Percentiles rank a stretch among this genome's conserved stretches.
Evolutionary conservation across 2,888 invertebrate species (phyloP).

Genomic region (Drosophila sordidapex): DNA sequence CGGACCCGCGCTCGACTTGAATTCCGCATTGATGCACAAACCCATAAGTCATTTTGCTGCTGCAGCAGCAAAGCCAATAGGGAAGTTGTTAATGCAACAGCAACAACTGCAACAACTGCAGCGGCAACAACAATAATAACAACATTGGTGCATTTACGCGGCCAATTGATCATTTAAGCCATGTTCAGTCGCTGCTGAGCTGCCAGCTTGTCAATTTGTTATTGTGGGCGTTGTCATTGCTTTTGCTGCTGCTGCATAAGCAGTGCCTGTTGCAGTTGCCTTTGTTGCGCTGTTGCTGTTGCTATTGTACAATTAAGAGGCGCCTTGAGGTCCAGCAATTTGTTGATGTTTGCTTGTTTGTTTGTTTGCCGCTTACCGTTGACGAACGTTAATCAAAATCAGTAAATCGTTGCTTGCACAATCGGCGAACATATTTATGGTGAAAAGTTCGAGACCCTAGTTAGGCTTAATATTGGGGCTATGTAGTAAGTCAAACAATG

Average conservation of each 20-base stretch:
- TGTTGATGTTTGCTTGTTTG: constrained; percentile 47
- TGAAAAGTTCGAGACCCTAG: constrained; percentile 34
- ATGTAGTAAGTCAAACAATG: constrained; percentile 21
- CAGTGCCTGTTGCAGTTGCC: constrained; percentile 18
- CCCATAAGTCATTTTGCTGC: constrained; percentile 74
- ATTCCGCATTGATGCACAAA: constrained; percentile 77
- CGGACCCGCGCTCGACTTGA: constrained; percentile 55
- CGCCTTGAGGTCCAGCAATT: constrained; percentile 49
- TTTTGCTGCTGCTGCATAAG: constrained; percentile 8
- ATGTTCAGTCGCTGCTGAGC: constrained; percentile 55
- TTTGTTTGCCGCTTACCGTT: constrained; percentile 47
- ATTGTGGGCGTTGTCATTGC: constrained; percentile 71
- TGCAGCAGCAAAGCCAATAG: constrained; percentile 60
- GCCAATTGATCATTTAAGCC: constrained; percentile 80
- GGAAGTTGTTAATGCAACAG: constrained; percentile 78
- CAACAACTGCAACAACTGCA: constrained; percentile 36
- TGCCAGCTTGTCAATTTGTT: constrained; percentile 58
- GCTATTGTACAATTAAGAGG: constrained; percentile 63
- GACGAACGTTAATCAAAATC: constrained; percentile 60
- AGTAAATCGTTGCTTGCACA: constrained; percentile 66
- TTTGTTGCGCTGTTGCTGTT: constrained; percentile 24
- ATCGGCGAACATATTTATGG: constrained; percentile 40
- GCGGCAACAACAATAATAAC: constrained; percentile 25
- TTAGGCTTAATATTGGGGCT: constrained; percentile 10
- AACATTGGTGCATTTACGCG: constrained; percentile 60